Percentiles rank a stretch among this genome's conserved stretches.
These are phyloP conservation scores for Microctonus aethiopoides DNA, from an alignment of 2,888 invertebrate genomes.

Conservation along the genomic window DNA sequence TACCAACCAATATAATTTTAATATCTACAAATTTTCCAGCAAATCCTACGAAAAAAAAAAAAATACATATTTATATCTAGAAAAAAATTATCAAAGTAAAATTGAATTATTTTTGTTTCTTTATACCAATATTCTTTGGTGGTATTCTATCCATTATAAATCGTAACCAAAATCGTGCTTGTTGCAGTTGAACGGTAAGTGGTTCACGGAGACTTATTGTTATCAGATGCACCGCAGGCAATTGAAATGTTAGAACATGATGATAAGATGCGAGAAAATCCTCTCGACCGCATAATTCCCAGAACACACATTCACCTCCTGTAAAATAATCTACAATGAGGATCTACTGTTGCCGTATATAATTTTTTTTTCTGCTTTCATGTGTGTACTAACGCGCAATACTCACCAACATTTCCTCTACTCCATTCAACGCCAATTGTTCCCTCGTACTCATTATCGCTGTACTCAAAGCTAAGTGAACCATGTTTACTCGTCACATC, in stretches of 20 bases:
- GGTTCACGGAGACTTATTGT: conserved; percentile 77
- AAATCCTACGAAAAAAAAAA: too few relatives aligned
- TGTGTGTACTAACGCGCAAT: not conserved
- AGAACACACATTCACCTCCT: conserved; percentile 71
- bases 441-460: conserved; percentile 64
- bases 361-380: not conserved
- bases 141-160: conserved; percentile 77
- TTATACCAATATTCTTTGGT: conserved; percentile 71
- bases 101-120: not conserved
- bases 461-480: conserved; percentile 71
- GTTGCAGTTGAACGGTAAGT: conserved; percentile 74
- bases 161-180: conserved; percentile 80
- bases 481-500: conserved; percentile 72
- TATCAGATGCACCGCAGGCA: conserved; percentile 73
- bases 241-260: conserved; percentile 72
- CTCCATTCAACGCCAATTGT: conserved; percentile 64
- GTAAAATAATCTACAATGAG: conserved; percentile 46
- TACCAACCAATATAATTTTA: conserved; percentile 64
- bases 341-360: not conserved
- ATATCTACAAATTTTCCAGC: conserved; percentile 61
- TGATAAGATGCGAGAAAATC: conserved; percentile 78
- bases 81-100: too few relatives aligned
- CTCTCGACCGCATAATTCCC: conserved; percentile 84
- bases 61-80: too few relatives aligned
- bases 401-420: conserved; percentile 61